A percentile compares a stretch with the other conserved stretches of the same genome.
Evolutionary conservation across 2,797 vertebrate genomes (phyloP).

Genomic region (Myotis findleyi): DNA sequence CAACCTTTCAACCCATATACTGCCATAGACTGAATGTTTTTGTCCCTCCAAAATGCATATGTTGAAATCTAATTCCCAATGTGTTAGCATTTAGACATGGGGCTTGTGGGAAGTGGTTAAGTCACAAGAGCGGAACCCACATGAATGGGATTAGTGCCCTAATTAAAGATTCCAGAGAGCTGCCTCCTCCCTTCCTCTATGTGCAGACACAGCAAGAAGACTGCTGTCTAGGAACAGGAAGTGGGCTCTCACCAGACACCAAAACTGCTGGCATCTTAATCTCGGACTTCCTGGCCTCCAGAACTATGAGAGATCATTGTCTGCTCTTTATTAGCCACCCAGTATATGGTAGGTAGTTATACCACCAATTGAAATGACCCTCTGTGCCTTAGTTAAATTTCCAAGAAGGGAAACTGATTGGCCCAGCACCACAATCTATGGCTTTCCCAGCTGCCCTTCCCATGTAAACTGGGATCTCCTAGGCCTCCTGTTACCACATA

Average conservation of each 20-base stretch:
- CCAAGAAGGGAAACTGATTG: background rate
- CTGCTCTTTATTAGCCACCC: background rate
- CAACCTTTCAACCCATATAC: background rate
- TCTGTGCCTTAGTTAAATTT: constrained; percentile 6
- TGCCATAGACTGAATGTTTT: background rate
- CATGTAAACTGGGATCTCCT: background rate
- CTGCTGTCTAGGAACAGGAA: background rate
- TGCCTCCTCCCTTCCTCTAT: background rate
- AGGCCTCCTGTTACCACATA: background rate
- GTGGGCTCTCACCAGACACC: background rate
- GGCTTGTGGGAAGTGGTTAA: background rate
- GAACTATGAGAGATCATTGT: background rate
- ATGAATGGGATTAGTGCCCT: background rate
- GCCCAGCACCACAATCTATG: background rate
- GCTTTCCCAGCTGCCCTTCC: background rate
- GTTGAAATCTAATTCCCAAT: background rate
- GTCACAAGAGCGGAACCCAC: background rate
- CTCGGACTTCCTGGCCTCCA: background rate
- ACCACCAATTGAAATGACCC: background rate
- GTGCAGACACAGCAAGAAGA: background rate
- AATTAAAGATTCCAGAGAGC: background rate
- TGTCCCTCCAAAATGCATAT: background rate
- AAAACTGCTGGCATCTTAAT: background rate
- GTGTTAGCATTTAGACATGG: background rate
- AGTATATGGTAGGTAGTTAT: background rate